Evolutionary conservation across 64 coral and sea anemone genomes (phyloP).

Genomic region (Acropora yongei): DNA sequence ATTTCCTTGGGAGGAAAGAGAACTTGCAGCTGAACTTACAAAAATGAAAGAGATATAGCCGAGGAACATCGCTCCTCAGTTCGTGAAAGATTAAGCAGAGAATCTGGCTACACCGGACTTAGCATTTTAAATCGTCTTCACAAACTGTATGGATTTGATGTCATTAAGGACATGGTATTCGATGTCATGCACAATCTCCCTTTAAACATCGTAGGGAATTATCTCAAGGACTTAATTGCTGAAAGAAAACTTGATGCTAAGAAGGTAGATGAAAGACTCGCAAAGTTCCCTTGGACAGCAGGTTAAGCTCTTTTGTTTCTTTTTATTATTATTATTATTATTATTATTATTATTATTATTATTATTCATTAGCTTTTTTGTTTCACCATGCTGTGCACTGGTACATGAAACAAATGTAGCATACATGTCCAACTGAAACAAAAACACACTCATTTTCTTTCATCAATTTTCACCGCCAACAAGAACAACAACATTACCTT

Average conservation of each 20-base stretch:
- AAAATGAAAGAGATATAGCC: slow-evolving; percentile 21
- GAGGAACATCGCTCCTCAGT: slow-evolving; percentile 22
- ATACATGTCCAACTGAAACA: not conserved
- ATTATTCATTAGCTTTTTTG: no score
- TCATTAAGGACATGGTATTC: slow-evolving; percentile 17
- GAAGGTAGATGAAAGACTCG: not conserved
- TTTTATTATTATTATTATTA: not conserved
- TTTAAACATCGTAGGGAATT: slow-evolving; percentile 16
- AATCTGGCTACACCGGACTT: slow-evolving; percentile 48
- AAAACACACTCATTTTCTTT: not conserved
- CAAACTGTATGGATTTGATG: slow-evolving; percentile 53
- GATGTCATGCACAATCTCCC: slow-evolving; percentile 57
- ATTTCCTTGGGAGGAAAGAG: slow-evolving; percentile 10
- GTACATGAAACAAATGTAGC: not conserved
- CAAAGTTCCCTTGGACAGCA: not conserved
- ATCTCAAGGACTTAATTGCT: not conserved
- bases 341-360: not conserved
- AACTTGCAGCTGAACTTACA: not conserved
- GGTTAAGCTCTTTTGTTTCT: not conserved
- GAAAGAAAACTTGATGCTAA: not conserved
- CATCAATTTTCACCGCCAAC: not conserved
- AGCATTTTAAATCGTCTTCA: slow-evolving; percentile 35
- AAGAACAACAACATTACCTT: not conserved
- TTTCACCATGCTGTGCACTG: not conserved
- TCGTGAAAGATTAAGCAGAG: not conserved